phyloP scores from a whole-genome alignment of 2,113 vertebrate species.

The Oceanites oceanicus region DNA sequence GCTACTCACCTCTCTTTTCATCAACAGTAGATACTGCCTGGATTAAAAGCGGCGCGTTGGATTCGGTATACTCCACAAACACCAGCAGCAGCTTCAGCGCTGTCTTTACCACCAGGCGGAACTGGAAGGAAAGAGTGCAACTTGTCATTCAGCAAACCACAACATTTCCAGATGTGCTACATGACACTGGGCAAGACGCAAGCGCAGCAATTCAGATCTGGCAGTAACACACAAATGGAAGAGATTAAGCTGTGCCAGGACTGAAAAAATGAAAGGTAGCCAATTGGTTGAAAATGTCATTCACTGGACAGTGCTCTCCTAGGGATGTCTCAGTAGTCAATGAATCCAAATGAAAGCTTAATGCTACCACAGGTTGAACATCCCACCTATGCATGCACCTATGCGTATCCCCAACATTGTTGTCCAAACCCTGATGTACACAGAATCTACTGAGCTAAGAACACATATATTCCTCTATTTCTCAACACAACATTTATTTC shows the following conservation, averaged over 20 bases:
- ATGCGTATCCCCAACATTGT: neutral
- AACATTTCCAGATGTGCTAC: neutral
- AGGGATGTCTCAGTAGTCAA: neutral
- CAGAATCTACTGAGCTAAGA: neutral
- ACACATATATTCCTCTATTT: neutral
- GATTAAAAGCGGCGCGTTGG: slow-evolving; percentile 83
- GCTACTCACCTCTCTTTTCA: slow-evolving; percentile 82
- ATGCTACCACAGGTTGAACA: neutral
- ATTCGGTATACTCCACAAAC: slow-evolving; percentile 95
- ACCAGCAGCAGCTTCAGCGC: slow-evolving; percentile 94
- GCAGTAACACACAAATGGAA: accelerated
- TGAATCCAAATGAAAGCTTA: neutral
- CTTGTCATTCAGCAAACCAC: slow-evolving; percentile 15
- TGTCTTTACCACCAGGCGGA: slow-evolving; percentile 96
- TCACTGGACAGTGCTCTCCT: neutral
- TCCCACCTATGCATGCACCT: neutral
- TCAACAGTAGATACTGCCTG: slow-evolving; percentile 83
- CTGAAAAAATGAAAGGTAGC: neutral
- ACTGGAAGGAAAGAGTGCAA: slow-evolving; percentile 69
- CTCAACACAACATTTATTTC: neutral
- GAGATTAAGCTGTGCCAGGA: neutral
- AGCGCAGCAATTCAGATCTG: neutral
- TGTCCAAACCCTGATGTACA: neutral
- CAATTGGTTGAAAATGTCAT: neutral
- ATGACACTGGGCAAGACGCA: neutral